Evolutionary conservation across 2,888 invertebrate genomes (phyloP).

Genomic region (Ophion ellenae): DNA sequence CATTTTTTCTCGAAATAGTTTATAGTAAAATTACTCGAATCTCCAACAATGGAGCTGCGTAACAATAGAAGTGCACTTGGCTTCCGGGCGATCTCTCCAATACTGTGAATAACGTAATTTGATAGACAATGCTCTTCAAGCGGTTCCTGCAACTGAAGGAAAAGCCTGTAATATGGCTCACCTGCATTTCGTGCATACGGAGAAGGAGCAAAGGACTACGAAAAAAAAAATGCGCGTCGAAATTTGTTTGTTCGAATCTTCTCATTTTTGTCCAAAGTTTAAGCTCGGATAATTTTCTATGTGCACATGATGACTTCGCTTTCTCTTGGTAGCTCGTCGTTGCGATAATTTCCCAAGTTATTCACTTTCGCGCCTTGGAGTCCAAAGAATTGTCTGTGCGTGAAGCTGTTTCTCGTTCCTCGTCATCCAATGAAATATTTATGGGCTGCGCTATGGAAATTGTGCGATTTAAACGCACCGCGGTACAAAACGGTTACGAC

Average conservation of each 20-base stretch:
- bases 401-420: conserved; percentile 10
- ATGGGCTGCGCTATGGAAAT: background rate
- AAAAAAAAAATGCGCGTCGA: background rate
- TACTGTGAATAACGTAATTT: conserved; percentile 31
- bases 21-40: conserved; percentile 20
- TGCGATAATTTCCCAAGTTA: conserved; percentile 36
- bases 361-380: conserved; percentile 41
- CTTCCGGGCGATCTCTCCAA: background rate
- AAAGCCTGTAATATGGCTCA: conserved; percentile 7
- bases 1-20: background rate
- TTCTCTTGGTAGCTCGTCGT: conserved; percentile 39
- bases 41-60: conserved; percentile 29
- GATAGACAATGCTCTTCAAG: conserved; percentile 30
- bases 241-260: conserved; percentile 5
- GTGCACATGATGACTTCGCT: conserved; percentile 23
- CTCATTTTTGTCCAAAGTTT: conserved; percentile 20
- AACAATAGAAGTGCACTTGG: conserved; percentile 27
- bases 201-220: background rate
- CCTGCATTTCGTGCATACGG: conserved; percentile 9
- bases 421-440: conserved; percentile 23
- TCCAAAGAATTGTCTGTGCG: conserved; percentile 13
- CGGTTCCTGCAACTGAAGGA: conserved; percentile 13
- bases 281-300: conserved; percentile 21
- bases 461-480: conserved; percentile 24
- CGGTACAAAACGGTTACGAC: background rate